Conservation (phyloP, 1,140 invertebrate species). For the Ganaspis sp. region DNA sequence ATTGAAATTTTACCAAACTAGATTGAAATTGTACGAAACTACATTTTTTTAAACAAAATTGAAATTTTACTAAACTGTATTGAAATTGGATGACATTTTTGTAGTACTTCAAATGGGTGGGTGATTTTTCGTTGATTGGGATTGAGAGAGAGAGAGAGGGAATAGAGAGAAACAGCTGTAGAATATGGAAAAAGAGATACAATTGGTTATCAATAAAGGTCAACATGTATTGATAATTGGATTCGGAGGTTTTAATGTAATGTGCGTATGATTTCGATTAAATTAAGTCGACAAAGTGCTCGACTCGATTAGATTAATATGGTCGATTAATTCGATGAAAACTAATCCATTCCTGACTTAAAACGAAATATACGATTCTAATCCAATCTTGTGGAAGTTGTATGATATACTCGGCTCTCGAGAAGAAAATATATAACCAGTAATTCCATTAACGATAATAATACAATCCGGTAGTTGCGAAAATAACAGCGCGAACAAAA, state of each 20-base stretch:
- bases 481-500: not conserved
- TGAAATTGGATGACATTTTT: no score
- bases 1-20: no score
- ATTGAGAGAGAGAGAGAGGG: no score
- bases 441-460: slow-evolving; percentile 14
- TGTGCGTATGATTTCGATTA: slow-evolving; percentile 52
- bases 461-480: slow-evolving; percentile 12
- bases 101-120: no score
- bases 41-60: no score
- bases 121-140: no score
- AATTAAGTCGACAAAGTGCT: slow-evolving; percentile 64
- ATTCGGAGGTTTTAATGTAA: slow-evolving; percentile 1
- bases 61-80: no score
- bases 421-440: slow-evolving; percentile 7
- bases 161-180: no score
- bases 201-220: slow-evolving; percentile 7
- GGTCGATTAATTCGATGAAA: slow-evolving; percentile 70
- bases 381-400: slow-evolving; percentile 35
- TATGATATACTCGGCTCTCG: slow-evolving; percentile 37
- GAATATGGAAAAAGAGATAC: not conserved
- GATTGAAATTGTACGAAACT: no score
- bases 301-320: slow-evolving; percentile 69
- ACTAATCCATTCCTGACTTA: slow-evolving; percentile 60
- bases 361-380: slow-evolving; percentile 35
- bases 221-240: slow-evolving; percentile 6